Evolutionary conservation across 2,888 invertebrate genomes (phyloP), one percentile per base, ranked within the genome.

Genomic region (Drosophila merina): DNA sequence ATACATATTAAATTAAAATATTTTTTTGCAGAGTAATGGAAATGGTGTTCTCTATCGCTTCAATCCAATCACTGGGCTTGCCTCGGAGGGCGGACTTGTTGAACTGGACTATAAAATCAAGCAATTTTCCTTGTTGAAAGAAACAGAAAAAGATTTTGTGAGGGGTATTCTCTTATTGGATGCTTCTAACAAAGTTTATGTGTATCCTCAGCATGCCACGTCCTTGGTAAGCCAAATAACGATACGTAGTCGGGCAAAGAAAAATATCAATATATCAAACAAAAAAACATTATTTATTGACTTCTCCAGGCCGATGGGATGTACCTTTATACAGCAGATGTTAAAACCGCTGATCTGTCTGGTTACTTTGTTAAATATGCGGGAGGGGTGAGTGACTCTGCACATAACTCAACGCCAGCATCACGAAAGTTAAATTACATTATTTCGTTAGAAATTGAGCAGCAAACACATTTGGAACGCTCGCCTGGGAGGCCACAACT

Each of bases 31-130:
- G 95, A 91, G 91, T 31, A 93, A 94, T 0, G 94, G 94, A 38
- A 94, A 95, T 76, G 95, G 95, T 3, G 90, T 96, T n/a, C 88
- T 98, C 25, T 94, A 95, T 75, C 94, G 95, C 12, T 95, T 99
- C 90, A 96, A 99, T 93, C 99, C 99, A 0, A 96, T 99, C 73
- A 96, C 95, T 54, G 99, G 99, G 6, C 93, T 93, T 44, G 92
- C 93, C 10, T 89, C 94, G 0, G 91, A 92, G 68, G 94, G 93
- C 69, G 93, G 93, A 1, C 77, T 93, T 0, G 89, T 93, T 55
- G 92, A 92, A 55, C 91, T 97, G 28, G 93, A 93, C 76, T 95
- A 94, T 87, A 93, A 93, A 89, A 93, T 97, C 57, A 93, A 95
- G 79, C 98, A 98, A 91, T 93, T 95, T 10, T 93, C 96, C 70